phyloP scores from a whole-genome alignment of 2,113 vertebrate genomes.

The Solenodon paradoxus region DNA sequence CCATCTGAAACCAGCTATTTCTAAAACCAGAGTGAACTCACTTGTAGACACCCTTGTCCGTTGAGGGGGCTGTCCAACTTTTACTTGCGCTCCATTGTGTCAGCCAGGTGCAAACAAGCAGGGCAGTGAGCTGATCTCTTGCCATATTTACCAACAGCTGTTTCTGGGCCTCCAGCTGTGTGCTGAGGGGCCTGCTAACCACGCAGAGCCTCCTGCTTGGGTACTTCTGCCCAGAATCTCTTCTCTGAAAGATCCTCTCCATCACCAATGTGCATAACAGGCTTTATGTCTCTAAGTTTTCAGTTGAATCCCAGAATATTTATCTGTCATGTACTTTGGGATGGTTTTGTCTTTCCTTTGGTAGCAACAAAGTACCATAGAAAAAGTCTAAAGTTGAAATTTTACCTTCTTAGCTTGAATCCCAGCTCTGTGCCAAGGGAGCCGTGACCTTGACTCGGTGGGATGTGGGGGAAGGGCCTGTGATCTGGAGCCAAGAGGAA shows the following conservation, averaged over 20 bases:
- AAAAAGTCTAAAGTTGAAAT: neutral
- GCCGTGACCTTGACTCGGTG: neutral
- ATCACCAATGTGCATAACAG: neutral
- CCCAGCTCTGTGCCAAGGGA: neutral
- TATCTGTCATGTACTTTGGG: neutral
- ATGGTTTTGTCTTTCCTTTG: neutral
- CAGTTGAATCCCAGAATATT: neutral
- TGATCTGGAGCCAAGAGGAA: neutral
- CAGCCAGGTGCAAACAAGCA: neutral
- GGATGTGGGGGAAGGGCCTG: neutral
- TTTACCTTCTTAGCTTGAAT: neutral
- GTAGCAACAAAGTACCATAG: neutral
- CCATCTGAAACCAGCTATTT: constrained; percentile 16
- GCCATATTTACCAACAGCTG: neutral
- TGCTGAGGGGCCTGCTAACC: neutral
- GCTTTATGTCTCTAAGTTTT: constrained; percentile 43
- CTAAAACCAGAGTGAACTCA: constrained; percentile 23
- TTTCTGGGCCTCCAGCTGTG: constrained; percentile 21
- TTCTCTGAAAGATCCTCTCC: constrained; percentile 52
- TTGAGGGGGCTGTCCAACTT: constrained; percentile 30
- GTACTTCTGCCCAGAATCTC: neutral
- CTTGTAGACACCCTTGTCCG: neutral
- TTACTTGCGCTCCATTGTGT: neutral
- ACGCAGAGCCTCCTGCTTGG: constrained; percentile 1
- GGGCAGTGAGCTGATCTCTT: constrained; percentile 10